These are phyloP conservation scores for Teleopsis dalmanni DNA, from an alignment of 1,140 invertebrate species.

Conservation along the genomic window DNA sequence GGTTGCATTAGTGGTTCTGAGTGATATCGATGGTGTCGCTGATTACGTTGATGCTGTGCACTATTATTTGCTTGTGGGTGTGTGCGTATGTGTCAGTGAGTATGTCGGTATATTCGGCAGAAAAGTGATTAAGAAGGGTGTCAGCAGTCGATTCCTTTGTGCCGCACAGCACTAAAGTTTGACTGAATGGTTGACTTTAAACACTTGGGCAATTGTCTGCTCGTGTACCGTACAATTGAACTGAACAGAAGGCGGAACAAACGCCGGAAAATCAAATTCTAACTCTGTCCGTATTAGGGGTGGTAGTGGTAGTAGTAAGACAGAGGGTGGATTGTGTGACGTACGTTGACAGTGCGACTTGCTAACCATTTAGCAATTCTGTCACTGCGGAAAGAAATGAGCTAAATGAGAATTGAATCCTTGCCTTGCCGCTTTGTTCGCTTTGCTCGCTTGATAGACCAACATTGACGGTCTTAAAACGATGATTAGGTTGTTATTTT, in stretches of 20 bases:
- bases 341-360: not conserved
- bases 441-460: slow-evolving; percentile 16
- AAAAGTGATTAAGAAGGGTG: slow-evolving; percentile 13
- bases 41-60: slow-evolving; percentile 9
- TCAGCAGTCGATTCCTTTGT: slow-evolving; percentile 14
- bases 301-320: slow-evolving; percentile 6
- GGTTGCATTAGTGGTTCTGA: slow-evolving; percentile 33
- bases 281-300: too few species aligned
- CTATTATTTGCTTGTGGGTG: slow-evolving; percentile 5
- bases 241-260: slow-evolving; percentile 44
- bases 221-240: slow-evolving; percentile 24
- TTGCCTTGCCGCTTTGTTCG: slow-evolving; percentile 4
- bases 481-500: slow-evolving; percentile 47
- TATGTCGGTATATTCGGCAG: not conserved
- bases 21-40: slow-evolving; percentile 16
- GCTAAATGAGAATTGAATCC: not conserved
- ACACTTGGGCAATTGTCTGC: slow-evolving; percentile 23
- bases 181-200: slow-evolving; percentile 30
- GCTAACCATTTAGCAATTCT: not conserved
- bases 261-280: slow-evolving; percentile 43
- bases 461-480: slow-evolving; percentile 40
- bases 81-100: not conserved
- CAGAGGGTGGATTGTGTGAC: not conserved
- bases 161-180: slow-evolving; percentile 7
- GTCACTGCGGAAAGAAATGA: not conserved